Evolutionary conservation across 2,113 vertebrate species (phyloP).

Genomic region (Columba livia): DNA sequence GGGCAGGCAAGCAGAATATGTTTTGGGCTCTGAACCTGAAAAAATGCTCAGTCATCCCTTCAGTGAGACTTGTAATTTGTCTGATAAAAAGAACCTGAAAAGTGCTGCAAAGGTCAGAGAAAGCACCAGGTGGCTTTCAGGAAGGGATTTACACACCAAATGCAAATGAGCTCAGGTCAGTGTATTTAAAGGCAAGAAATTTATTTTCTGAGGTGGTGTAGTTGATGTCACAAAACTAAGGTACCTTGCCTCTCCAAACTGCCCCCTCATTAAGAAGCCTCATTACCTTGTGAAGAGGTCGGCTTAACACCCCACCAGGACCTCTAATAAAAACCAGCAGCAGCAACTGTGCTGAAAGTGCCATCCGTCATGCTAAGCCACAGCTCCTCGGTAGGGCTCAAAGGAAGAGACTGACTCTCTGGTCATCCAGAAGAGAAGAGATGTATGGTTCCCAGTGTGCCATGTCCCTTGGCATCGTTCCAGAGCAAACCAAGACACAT

Average conservation of each 20-base stretch:
- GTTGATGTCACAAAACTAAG: background rate
- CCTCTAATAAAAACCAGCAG: background rate
- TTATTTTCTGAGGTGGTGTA: background rate
- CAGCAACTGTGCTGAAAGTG: background rate
- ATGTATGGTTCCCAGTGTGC: fast-evolving
- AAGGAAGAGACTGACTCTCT: background rate
- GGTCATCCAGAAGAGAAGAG: fast-evolving
- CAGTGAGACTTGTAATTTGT: background rate
- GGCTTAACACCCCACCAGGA: background rate
- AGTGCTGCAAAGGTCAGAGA: background rate
- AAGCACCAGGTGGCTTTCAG: background rate
- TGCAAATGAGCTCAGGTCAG: background rate
- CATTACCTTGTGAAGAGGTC: background rate
- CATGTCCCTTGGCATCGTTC: background rate
- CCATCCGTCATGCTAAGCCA: fast-evolving
- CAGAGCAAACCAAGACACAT: background rate
- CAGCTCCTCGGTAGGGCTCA: background rate
- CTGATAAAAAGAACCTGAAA: background rate
- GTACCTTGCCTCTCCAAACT: background rate
- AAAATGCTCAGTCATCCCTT: background rate
- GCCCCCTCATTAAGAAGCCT: background rate
- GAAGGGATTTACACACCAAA: background rate
- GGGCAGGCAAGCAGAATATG: fast-evolving
- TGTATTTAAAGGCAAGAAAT: background rate
- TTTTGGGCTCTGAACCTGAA: background rate